phyloP scores from a whole-genome alignment of 1,140 invertebrate species.

The Lithobius niger region DNA sequence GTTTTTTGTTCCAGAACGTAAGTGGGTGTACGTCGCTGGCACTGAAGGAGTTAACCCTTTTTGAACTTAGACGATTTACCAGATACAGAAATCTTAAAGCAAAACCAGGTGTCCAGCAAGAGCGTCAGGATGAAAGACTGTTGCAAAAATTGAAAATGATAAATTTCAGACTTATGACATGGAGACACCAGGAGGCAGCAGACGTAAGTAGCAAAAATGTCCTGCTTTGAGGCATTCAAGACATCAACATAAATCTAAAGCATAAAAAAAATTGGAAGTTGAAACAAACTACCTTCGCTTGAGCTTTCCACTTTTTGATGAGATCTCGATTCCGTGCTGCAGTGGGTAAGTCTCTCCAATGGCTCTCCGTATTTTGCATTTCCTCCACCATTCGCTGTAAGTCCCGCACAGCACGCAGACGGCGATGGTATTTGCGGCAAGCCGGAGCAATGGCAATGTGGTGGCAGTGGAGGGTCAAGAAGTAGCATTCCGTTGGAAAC shows the following conservation, averaged over 20 bases:
- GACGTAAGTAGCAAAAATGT: too few relatives aligned
- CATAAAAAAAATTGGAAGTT: background rate
- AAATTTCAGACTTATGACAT: too few relatives aligned
- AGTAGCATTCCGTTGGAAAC: conserved; percentile 94
- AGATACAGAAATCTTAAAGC: too few relatives aligned
- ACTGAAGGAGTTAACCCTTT: too few relatives aligned
- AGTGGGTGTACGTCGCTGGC: too few relatives aligned
- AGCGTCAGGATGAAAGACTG: too few relatives aligned
- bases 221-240: too few relatives aligned
- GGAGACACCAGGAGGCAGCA: too few relatives aligned
- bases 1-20: too few relatives aligned
- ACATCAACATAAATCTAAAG: background rate
- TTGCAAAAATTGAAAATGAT: too few relatives aligned
- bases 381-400: conserved; percentile 85
- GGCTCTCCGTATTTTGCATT: conserved; percentile 57
- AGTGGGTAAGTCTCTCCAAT: conserved; percentile 64
- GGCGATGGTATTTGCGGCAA: conserved; percentile 70
- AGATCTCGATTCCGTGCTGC: conserved; percentile 64
- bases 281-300: conserved; percentile 39
- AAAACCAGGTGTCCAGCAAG: too few relatives aligned
- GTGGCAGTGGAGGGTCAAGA: conserved; percentile 83
- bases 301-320: conserved; percentile 71
- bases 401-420: conserved; percentile 66
- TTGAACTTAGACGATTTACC: too few relatives aligned
- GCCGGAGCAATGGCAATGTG: conserved; percentile 79